Evolutionary conservation across 2,113 vertebrate species (phyloP).

Genomic region (Melanerpes formicivorus): DNA sequence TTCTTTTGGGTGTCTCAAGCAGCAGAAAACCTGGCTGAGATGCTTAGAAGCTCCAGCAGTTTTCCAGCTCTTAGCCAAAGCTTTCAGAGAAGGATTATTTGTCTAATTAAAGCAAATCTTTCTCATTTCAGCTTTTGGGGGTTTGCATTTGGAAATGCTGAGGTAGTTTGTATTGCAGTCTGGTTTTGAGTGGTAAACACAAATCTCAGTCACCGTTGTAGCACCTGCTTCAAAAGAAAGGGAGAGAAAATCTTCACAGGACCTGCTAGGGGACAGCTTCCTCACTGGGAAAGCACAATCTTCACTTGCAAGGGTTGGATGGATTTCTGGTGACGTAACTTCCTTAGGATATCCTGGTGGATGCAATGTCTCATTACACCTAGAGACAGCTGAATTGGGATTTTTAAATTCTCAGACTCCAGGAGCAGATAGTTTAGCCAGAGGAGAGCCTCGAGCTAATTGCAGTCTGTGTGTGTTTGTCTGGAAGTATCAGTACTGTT

Average conservation of each 20-base stretch:
- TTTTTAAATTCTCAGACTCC: not conserved
- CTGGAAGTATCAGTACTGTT: not conserved
- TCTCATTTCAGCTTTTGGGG: not conserved
- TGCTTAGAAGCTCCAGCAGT: not conserved
- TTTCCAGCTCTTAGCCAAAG: not conserved
- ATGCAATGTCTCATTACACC: not conserved
- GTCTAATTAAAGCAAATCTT: not conserved
- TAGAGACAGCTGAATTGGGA: fast-evolving
- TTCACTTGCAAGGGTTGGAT: not conserved
- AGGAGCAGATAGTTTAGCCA: not conserved
- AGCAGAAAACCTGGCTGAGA: not conserved
- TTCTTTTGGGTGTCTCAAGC: not conserved
- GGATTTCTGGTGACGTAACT: not conserved
- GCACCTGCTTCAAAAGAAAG: not conserved
- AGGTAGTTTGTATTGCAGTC: not conserved
- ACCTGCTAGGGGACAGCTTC: not conserved
- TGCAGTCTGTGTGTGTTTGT: not conserved
- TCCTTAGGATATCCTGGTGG: not conserved
- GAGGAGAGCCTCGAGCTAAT: not conserved
- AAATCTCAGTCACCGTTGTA: not conserved
- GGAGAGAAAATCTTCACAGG: not conserved
- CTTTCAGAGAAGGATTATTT: not conserved
- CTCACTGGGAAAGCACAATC: fast-evolving
- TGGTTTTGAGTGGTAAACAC: not conserved
- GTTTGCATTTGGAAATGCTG: not conserved